phyloP scores from a whole-genome alignment of 1,140 invertebrate genomes.

The Tetranychus urticae region DNA sequence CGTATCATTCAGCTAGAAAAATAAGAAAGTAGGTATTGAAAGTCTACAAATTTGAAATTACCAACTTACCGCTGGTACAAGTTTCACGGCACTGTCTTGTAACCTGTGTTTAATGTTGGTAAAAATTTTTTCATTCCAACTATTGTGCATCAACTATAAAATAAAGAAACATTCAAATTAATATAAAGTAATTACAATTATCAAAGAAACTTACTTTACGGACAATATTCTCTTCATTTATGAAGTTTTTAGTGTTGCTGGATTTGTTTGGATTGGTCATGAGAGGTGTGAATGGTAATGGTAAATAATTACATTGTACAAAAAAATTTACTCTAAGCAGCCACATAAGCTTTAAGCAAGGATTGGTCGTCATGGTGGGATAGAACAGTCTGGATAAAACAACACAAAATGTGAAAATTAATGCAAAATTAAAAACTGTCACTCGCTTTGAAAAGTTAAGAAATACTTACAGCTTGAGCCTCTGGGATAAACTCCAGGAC shows the following conservation, averaged over 20 bases:
- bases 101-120: conserved; percentile 70
- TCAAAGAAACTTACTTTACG: conserved; percentile 31
- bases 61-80: conserved; percentile 39
- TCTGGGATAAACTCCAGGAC: conserved; percentile 67
- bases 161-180: not conserved
- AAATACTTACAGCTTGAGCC: not conserved
- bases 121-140: conserved; percentile 95
- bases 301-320: conserved; percentile 84
- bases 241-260: conserved; percentile 36
- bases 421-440: conserved; percentile 23
- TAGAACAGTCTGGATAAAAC: conserved; percentile 37
- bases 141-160: conserved; percentile 75
- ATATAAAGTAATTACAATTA: not conserved
- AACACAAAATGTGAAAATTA: not conserved
- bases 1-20: conserved; percentile 46
- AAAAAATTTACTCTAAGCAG: conserved; percentile 91
- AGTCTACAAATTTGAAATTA: not conserved
- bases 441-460: not conserved
- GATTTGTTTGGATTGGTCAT: conserved; percentile 37
- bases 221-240: conserved; percentile 59
- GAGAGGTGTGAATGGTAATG: conserved; percentile 78
- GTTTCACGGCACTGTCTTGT: conserved; percentile 88
- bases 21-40: not conserved
- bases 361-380: conserved; percentile 80
- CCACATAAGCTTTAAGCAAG: conserved; percentile 78